These are phyloP conservation scores for Whitmania pigra DNA, from an alignment of 1,140 invertebrate species.

Conservation along the genomic window DNA sequence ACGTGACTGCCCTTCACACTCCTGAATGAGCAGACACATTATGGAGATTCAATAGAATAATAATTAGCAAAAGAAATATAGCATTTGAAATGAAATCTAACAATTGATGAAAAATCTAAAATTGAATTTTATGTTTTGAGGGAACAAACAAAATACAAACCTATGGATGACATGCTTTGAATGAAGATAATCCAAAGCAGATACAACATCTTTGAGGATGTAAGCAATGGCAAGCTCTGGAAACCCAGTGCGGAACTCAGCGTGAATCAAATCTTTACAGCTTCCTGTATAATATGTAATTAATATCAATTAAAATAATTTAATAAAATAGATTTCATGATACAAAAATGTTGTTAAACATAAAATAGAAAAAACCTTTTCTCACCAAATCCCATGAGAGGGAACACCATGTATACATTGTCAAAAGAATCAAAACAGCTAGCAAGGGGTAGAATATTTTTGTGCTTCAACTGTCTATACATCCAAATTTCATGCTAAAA, in stretches of 20 bases:
- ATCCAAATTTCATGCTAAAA: constrained; percentile 60
- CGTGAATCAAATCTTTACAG: constrained; percentile 61
- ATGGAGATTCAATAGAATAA: neutral
- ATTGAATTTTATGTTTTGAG: too few relatives aligned
- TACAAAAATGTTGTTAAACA: neutral
- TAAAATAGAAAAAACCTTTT: neutral
- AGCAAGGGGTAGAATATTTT: constrained; percentile 59
- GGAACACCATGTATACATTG: constrained; percentile 64
- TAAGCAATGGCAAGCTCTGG: constrained; percentile 66
- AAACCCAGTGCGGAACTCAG: constrained; percentile 62
- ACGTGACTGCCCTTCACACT: constrained; percentile 71
- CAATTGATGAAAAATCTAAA: too few relatives aligned
- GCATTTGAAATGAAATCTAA: too few relatives aligned
- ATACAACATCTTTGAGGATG: constrained; percentile 63
- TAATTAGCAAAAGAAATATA: too few relatives aligned
- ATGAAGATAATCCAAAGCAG: constrained; percentile 70
- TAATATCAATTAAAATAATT: neutral
- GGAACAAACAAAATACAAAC: constrained; percentile 36
- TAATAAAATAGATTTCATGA: neutral
- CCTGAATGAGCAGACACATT: constrained; percentile 44
- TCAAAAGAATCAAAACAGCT: constrained; percentile 59
- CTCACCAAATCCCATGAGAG: constrained; percentile 59
- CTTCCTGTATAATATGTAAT: constrained; percentile 48
- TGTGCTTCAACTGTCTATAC: constrained; percentile 59
- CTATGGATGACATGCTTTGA: constrained; percentile 71